Evolutionary conservation across 2,888 invertebrate genomes (phyloP), one percentile per base, ranked within the genome.

Genomic region (Temnothorax rugatulus): DNA sequence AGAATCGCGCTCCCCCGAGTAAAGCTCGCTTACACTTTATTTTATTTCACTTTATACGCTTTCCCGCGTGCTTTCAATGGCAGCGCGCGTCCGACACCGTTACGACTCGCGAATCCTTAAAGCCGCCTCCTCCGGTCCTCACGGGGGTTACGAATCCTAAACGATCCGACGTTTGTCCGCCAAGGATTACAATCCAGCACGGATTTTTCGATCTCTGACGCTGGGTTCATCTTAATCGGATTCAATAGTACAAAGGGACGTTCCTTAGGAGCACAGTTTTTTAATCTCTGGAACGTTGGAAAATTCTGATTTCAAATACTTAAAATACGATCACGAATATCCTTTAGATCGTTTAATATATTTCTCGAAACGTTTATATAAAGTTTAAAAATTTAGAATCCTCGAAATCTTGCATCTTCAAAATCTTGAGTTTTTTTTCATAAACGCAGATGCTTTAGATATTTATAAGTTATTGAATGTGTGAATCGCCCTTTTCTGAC

Each of bases 1-100:
- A 91, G 92, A 92, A 92, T 92, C 90, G 87, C 88, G 84, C 90
- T 86, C 87, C 87, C 87, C 82, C 75, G 85, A 77, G 81, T 77
- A 83, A 79, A 84, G 88, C 91, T 89, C 88, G 87, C 86, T 90
- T 82, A 84, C 90, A 86, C 90, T 90, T 88, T 89, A 90, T 90
- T 90, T 88, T 92, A 90, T 90, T 91, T 89, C 89, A 85, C 81
- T 89, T 88, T 90, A 63, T 90, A 87, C 88, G 86, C 52, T 91
- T 47, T 89, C 89, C 89, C 87, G 85, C 88, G 86, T 84, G 86
- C 84, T 47, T 74, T 77, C 87, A 88, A 91, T 86, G 87, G 88
- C 83, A 73, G 74, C 81, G 81, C 82, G 50, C 47, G 52, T 21
- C 82, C 85, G 59, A 34, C 64, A 44, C 50, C 44, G 41, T 44